Evolutionary conservation across 2,113 vertebrate genomes (phyloP), one percentile per base, ranked within the genome.

Genomic region (Xiphophorus maculatus): DNA sequence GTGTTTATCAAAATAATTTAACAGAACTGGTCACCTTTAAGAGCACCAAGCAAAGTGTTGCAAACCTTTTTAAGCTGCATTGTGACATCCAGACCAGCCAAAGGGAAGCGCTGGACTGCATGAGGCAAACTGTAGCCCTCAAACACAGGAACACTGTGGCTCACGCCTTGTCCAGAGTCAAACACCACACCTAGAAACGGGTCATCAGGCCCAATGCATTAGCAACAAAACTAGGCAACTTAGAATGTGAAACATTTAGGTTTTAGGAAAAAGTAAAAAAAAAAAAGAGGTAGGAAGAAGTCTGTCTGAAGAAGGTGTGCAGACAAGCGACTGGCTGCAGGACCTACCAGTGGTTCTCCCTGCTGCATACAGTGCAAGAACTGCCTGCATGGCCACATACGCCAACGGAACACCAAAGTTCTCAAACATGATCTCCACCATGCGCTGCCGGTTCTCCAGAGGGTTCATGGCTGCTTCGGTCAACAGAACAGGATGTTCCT

Each of bases 381-480:
- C 93, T 0, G 95, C 89, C 88, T 95, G 95, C 90, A 94, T 82
- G 32, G 94, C 95, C 75, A 93, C 89, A 2, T 93, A 95, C 4
- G 87, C 75, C 58, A 90, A 87, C 2, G 95, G 95, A 44, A 94
- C 93, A 0, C 29, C 66, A 77, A 95, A 95, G 28, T 42, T 33
- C 74, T 95, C 95, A 5, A 95, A 95, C 94, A 95, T 93, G 68
- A 94, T 81, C 90, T 95, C 91, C 82, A 94, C 82, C 81, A 84
- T 88, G 9, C 86, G 91, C 80, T 90, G 87, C 0, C 92, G 88
- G 89, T 93, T 95, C 71, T 84, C 77, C 17, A 42, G 11, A 0
- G 93, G 91, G 76, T 90, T 94, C 93, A 93, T 91, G 27, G 91
- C 90, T 0, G 91, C 91, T 29, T 95, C 95, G 0, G 94, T 93